Percentiles rank a stretch among this genome's conserved stretches.
phyloP scores from a whole-genome alignment of 2,797 vertebrate species.

The Enteromius treurensis region DNA sequence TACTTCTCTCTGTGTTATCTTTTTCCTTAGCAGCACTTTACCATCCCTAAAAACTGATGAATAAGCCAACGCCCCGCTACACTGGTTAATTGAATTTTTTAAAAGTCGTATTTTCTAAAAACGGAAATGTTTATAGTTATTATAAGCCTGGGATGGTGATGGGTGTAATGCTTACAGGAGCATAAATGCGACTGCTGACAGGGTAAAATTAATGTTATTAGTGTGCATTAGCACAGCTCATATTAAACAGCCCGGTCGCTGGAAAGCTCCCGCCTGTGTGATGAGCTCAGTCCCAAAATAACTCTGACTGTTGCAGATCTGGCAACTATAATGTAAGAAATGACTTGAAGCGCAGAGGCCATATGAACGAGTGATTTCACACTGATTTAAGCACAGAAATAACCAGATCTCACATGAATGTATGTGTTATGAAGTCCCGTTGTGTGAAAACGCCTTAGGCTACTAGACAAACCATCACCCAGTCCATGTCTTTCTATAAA shows the following conservation, averaged over 20 bases:
- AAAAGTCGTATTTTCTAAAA: constrained; percentile 67
- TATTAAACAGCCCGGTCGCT: constrained; percentile 18
- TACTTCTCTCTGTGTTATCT: constrained; percentile 25
- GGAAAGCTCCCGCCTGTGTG: neutral
- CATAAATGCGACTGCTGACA: constrained; percentile 45
- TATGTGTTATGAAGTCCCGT: neutral
- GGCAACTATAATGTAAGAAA: neutral
- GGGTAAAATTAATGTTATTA: constrained; percentile 27
- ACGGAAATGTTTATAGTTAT: constrained; percentile 59
- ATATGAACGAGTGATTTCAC: constrained; percentile 12
- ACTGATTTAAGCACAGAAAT: constrained; percentile 24
- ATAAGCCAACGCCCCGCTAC: constrained; percentile 57
- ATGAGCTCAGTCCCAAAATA: neutral
- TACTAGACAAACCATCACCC: neutral
- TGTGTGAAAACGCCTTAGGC: neutral
- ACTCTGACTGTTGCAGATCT: constrained; percentile 6
- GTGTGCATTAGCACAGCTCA: constrained; percentile 9
- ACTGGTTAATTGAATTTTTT: constrained; percentile 64
- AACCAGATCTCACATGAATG: neutral
- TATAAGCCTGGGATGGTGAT: constrained; percentile 23
- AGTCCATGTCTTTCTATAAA: constrained; percentile 4
- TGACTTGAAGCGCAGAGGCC: neutral
- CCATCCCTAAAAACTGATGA: constrained; percentile 59
- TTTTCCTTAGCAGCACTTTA: constrained; percentile 53
- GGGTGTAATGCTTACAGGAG: constrained; percentile 62